Evolutionary conservation across 1,140 invertebrate species (phyloP).

Genomic region (Monochamus saltuarius): DNA sequence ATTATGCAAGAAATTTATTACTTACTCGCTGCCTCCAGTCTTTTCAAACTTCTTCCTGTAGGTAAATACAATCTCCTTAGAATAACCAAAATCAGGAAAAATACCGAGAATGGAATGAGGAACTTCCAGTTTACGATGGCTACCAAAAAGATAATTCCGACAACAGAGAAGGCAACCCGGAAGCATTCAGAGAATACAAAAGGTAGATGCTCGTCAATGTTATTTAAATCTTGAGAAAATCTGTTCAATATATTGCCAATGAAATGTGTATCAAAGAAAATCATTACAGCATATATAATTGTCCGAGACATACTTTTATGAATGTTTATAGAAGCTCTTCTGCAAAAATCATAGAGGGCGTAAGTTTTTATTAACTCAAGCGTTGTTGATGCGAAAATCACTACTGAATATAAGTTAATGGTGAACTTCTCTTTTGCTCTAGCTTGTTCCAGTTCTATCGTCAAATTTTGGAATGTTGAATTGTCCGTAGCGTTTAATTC

Average conservation of each 20-base stretch:
- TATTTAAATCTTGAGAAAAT: conserved; percentile 41
- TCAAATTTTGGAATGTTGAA: background rate
- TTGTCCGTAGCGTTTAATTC: background rate
- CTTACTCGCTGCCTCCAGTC: conserved; percentile 66
- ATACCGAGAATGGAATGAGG: conserved; percentile 38
- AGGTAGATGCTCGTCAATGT: conserved; percentile 40
- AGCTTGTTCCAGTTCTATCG: conserved; percentile 11
- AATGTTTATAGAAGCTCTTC: conserved; percentile 34
- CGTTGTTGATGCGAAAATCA: background rate
- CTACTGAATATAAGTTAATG: background rate
- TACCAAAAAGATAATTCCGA: conserved; percentile 3
- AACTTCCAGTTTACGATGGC: background rate
- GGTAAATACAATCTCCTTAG: conserved; percentile 61
- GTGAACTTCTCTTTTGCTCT: conserved; percentile 2
- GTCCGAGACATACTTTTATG: conserved; percentile 36
- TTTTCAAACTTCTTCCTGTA: conserved; percentile 65
- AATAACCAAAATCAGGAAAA: conserved; percentile 57
- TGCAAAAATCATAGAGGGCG: conserved; percentile 22
- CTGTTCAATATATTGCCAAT: conserved; percentile 45
- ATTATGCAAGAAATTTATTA: conserved; percentile 7
- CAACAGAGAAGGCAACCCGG: conserved; percentile 27
- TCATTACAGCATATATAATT: conserved; percentile 39
- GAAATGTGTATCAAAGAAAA: conserved; percentile 42
- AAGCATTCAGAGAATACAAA: conserved; percentile 30
- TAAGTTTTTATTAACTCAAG: background rate